Evolutionary conservation across 2,113 vertebrate species (phyloP), one percentile per base, ranked within the genome.

Genomic region (Sakesphorus luctuosus): DNA sequence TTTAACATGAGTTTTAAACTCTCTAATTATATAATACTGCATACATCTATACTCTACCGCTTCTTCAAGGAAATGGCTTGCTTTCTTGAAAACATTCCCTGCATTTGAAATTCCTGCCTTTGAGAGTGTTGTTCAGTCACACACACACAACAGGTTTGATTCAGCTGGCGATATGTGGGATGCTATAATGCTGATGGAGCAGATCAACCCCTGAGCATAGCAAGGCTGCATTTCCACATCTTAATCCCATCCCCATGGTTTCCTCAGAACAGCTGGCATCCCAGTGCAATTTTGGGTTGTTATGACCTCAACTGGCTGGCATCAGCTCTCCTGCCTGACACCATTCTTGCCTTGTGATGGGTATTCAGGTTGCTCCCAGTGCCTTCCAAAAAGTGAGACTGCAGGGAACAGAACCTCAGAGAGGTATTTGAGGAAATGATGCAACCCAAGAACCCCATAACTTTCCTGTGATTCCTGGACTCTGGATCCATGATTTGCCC

Each of bases 1-100:
- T 74, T 61, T 44, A 53, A 21, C 8, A 11, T 8, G 20, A 46
- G 14, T 74, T 89, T 84, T 52, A 18, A 53, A 63, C 11, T 40
- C 28, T 58, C 0, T 8, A 7, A 7, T 29, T 82, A 33, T 13
- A 16, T 49, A 33, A 24, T 35, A 18, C 4, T 3, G 0, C 9
- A 0, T 31, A 13, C 3, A 5, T 49, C 21, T 38, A 7, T 56
- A 29, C 16, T 17, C 43, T 50, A 66, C 35, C 10, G 5, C 24
- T 73, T 65, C 43, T 74, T 62, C 46, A 28, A 38, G 52, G 40
- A 59, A 38, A 17, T 18, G 18, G 3, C 28, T 69, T 59, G 5
- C n/a, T 77, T 10, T 76, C 8, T 33, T 66, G 40, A 40, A 29
- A 15, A 26, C 44, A 7, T 55, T 59, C 31, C 9, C 52, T 47